Base-by-base conservation (phyloP, 1,140 invertebrate species). In the Heliconius himera region DNA sequence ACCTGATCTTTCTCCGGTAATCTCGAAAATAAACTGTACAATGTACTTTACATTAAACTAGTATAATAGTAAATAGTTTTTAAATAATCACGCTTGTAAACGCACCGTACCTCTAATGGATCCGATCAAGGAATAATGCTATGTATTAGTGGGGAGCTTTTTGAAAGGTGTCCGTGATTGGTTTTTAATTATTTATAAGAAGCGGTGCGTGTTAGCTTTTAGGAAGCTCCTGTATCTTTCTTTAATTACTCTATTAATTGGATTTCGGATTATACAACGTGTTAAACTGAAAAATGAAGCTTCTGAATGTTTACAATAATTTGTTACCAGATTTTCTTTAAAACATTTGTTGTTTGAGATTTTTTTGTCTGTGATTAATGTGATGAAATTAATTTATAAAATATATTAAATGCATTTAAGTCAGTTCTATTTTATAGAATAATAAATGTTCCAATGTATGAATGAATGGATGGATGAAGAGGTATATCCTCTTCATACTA, bases 81-180 rank as follows among this genome's bases (percentile, higher is more conserved):
- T 18, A 20, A 29, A 70, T 26, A 5, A 66, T 74, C 26, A 49
- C 87, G 85, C 87, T 85, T 1, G 13, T 51, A 88, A 56, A 51
- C 13, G 6, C 13, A 81, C 84, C 88, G 11, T 71, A 81, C 80
- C 81, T 75, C 77, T 84, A 91, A 88, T 87, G 85, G 84, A 86
- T 86, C 86, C 87, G 88, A 90, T 91, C 89, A 89, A 86, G 86
- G 83, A 88, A 90, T 90, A 90, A 88, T 88, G 84, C 85, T 85
- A 79, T 80, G 89, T 90, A 92, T 92, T 90, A 92, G 89, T 89
- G 86, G 86, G 78, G 86, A 84, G 88, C 90, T 91, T 90, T 91
- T 90, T 90, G 87, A 90, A 90, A 90, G 85, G 88, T 90, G 88
- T 90, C 85, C 85, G 87, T 89, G 89, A 90, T 92, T 90, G 90